Evolutionary conservation across 2,888 invertebrate species (phyloP).

Genomic region (Pedicia rivosa): DNA sequence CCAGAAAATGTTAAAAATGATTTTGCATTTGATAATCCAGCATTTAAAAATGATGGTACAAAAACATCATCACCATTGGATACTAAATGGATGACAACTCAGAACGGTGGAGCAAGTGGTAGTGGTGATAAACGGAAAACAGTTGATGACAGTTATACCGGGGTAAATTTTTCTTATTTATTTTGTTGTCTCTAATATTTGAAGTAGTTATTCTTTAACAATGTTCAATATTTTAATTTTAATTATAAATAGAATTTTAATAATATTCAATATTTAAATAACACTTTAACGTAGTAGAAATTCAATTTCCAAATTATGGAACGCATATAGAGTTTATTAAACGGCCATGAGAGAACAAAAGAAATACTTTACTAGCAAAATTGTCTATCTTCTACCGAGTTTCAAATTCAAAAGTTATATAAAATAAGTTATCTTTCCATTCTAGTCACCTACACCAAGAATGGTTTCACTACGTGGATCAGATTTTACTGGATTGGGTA

Average conservation of each 20-base stretch:
- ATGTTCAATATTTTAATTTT: too few relatives aligned
- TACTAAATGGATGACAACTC: conserved; percentile 22
- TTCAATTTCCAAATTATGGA: too few relatives aligned
- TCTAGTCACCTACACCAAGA: conserved; percentile 39
- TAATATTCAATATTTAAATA: too few relatives aligned
- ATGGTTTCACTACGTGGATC: conserved; percentile 65
- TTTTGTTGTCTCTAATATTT: conserved; percentile 1
- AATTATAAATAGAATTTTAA: too few relatives aligned
- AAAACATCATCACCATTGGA: conserved; percentile 30
- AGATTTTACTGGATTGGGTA: conserved; percentile 77
- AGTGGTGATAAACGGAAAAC: conserved; percentile 36
- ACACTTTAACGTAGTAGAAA: too few relatives aligned
- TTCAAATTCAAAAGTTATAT: not conserved
- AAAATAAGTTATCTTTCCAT: conserved; percentile 12
- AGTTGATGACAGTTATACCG: conserved; percentile 39
- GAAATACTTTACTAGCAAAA: too few relatives aligned
- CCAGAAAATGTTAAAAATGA: conserved; percentile 61
- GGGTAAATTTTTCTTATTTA: conserved; percentile 26
- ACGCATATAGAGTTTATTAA: too few relatives aligned
- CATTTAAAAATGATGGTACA: conserved; percentile 38
- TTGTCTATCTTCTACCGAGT: not conserved
- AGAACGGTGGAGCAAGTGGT: not conserved
- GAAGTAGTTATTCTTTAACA: too few relatives aligned
- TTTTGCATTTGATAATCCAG: conserved; percentile 68
- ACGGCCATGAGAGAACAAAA: too few relatives aligned